Base-by-base conservation (phyloP, 1,140 invertebrate species). In the Ridgeia piscesae region DNA sequence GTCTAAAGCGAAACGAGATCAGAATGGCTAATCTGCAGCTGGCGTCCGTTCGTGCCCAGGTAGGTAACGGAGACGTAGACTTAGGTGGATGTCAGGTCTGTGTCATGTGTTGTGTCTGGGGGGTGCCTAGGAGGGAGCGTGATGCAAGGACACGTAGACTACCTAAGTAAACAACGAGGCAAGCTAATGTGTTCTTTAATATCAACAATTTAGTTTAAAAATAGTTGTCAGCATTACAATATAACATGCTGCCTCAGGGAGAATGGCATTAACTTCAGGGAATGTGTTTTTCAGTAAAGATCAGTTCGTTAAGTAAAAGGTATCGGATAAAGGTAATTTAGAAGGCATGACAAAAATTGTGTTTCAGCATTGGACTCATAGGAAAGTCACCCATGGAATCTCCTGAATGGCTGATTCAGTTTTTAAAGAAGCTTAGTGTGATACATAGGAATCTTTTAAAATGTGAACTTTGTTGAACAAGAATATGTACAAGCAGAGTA, bases 1-100 rank as follows among this genome's bases (percentile, higher is more conserved):
- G 98, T 94, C 97, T 98, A 96, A 99, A 99, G 96, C 97, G 98
- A 94, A 99, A 98, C 95, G 98, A 99, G 96, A 97, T 99, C 91
- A 97, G 98, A 92, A 97, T 98, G 35, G 98, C 98, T 35, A 98
- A 98, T 95, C 97, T 99, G 92, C 98, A 99, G 95, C 96, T 99
- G 34, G 97, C 98, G 42, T 98, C 98, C 34, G 97, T 99, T 35
- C 97, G 97, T 96, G 97, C 98, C 93, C 98, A 99, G 97, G 98
- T 99, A 97, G 34, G 91, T 35, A 27, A 77, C 17, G 27, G 58
- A 77, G 27, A 21, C 27, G 17, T 77, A 77, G 8, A 77, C 58
- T 21, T 77, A 21, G 58, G 27, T 77, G 27, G 58, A 77, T 77
- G 58, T 6, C 27, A 31, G 17, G 11, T 77, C 2, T 77, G 27